phyloP scores from a whole-genome alignment of 2,113 vertebrate species.

The Orcinus orca region DNA sequence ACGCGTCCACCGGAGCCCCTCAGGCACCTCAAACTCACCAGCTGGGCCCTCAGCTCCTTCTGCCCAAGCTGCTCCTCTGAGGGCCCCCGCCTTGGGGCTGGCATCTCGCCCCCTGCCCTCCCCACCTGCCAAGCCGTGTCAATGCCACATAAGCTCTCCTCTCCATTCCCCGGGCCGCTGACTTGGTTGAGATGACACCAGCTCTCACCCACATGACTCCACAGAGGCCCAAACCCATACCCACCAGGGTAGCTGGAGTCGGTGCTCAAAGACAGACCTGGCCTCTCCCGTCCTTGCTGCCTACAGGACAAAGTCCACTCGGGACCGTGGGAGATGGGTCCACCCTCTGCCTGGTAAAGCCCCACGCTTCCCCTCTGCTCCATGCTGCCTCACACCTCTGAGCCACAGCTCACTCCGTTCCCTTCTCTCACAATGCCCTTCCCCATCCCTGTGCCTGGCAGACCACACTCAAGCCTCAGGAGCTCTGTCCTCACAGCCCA shows the following conservation, averaged over 20 bases:
- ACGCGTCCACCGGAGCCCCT: fast-evolving
- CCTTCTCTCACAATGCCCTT: not conserved
- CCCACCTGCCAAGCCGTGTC: not conserved
- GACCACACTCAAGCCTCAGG: not conserved
- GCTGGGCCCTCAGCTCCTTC: not conserved
- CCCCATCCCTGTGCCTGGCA: not conserved
- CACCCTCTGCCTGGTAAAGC: not conserved
- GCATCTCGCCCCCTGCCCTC: not conserved
- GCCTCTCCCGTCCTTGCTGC: not conserved
- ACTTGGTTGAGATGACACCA: not conserved
- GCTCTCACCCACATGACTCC: not conserved
- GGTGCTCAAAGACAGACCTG: not conserved
- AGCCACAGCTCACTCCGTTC: not conserved
- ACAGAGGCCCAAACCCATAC: not conserved
- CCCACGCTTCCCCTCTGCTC: not conserved
- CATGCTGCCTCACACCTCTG: not conserved
- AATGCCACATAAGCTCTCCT: not conserved
- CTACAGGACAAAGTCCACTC: not conserved
- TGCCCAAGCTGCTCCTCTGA: not conserved
- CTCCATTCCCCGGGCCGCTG: not conserved
- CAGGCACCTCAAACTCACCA: not conserved
- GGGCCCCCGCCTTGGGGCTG: not conserved
- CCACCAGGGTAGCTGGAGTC: not conserved
- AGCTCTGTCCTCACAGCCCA: not conserved
- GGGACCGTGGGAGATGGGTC: no score